phyloP scores from a whole-genome alignment of 1,140 invertebrate species.

The Pararge aegeria region DNA sequence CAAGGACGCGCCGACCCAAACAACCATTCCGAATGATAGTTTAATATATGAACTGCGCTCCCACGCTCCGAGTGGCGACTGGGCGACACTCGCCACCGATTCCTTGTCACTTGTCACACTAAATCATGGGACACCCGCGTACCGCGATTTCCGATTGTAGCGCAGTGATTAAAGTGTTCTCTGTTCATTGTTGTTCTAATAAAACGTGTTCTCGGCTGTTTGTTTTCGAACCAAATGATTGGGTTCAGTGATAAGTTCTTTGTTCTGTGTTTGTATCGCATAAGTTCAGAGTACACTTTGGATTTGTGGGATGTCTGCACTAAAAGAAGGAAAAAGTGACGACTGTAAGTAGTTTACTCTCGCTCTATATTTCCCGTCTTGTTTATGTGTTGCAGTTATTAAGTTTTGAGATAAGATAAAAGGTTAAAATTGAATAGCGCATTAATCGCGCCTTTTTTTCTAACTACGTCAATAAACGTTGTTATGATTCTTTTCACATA shows the following conservation, averaged over 20 bases:
- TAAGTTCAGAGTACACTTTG: constrained; percentile 31
- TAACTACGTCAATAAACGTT: not conserved
- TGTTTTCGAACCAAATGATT: constrained; percentile 40
- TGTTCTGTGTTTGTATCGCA: constrained; percentile 42
- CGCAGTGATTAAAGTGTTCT: constrained; percentile 46
- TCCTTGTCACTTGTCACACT: constrained; percentile 27
- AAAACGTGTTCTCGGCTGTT: constrained; percentile 33
- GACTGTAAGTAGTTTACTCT: constrained; percentile 41
- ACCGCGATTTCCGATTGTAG: constrained; percentile 40
- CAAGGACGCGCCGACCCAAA: constrained; percentile 48
- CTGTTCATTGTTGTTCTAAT: constrained; percentile 36
- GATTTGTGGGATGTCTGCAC: constrained; percentile 50
- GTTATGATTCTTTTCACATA: too few species aligned
- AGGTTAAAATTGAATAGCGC: not conserved
- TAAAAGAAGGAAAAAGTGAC: constrained; percentile 40
- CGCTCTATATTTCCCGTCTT: not conserved
- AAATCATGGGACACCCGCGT: constrained; percentile 28
- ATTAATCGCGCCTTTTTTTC: not conserved
- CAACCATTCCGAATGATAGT: constrained; percentile 32
- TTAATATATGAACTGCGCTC: constrained; percentile 36
- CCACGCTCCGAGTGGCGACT: constrained; percentile 11
- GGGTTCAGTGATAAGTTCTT: constrained; percentile 42
- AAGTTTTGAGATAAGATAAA: not conserved
- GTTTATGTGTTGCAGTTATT: not conserved
- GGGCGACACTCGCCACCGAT: constrained; percentile 1